phyloP scores from a whole-genome alignment of 2,888 invertebrate genomes.

The Pandemis cinnamomeana region DNA sequence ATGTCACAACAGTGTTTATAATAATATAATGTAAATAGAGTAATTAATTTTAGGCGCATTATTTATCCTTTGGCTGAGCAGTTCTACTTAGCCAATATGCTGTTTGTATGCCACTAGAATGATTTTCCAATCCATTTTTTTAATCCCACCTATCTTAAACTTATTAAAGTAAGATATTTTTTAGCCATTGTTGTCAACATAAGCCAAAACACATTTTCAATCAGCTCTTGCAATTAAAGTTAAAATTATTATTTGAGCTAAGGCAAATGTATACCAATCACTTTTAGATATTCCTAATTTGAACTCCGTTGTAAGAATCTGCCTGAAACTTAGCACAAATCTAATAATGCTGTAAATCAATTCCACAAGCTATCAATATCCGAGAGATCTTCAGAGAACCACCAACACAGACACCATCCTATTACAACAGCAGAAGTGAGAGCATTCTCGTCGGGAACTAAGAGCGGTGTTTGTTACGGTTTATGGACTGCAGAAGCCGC shows the following conservation, averaged over 20 bases:
- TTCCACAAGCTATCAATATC: constrained; percentile 15
- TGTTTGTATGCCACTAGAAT: neutral
- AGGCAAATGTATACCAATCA: neutral
- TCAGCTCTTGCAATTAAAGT: neutral
- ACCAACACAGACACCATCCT: constrained; percentile 17
- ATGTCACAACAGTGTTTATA: too few species aligned
- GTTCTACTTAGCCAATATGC: neutral
- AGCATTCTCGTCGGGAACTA: constrained; percentile 56
- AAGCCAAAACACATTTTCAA: neutral
- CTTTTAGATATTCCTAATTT: neutral
- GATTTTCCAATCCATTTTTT: too few species aligned
- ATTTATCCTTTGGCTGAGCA: too few species aligned
- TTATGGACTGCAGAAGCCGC: constrained; percentile 87
- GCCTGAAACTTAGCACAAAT: neutral
- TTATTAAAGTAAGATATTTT: neutral
- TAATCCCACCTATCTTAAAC: neutral
- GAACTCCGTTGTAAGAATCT: neutral
- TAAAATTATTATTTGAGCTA: too few species aligned
- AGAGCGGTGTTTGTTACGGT: constrained; percentile 81
- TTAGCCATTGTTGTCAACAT: neutral
- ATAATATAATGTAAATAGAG: too few species aligned
- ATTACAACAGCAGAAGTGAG: constrained; percentile 2
- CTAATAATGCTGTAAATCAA: neutral
- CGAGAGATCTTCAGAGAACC: constrained; percentile 38
- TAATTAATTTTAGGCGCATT: too few species aligned